phyloP scores from a whole-genome alignment of 2,113 vertebrate species.

The Tyto alba region DNA sequence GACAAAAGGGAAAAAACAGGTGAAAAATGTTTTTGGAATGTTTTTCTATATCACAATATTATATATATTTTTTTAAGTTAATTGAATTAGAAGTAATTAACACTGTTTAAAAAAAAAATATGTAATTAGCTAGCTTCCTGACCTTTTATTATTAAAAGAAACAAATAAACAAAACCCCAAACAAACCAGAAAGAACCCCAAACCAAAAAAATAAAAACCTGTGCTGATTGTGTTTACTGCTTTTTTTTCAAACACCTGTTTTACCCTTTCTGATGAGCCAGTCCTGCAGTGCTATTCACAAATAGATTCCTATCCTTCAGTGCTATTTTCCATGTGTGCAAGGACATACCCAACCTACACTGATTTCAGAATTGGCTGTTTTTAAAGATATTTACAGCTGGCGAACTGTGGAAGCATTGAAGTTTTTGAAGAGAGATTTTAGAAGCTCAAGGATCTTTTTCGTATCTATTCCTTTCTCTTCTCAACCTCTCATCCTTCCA shows the following conservation, averaged over 20 bases:
- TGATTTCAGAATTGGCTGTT: neutral
- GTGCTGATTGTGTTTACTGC: neutral
- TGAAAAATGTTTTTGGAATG: conserved; percentile 49
- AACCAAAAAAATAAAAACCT: rapidly evolving
- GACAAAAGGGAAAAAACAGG: conserved; percentile 51
- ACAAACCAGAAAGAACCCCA: neutral
- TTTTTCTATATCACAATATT: conserved; percentile 19
- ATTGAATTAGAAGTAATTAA: neutral
- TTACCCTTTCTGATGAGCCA: neutral
- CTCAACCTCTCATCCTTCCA: neutral
- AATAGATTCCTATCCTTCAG: neutral
- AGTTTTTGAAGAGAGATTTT: neutral
- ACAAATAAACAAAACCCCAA: neutral
- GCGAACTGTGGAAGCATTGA: neutral
- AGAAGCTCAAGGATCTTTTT: neutral
- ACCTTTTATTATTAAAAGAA: neutral
- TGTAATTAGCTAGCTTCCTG: neutral
- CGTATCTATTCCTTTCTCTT: neutral
- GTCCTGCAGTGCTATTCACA: neutral
- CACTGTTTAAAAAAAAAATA: neutral
- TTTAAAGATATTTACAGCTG: neutral
- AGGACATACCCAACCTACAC: neutral
- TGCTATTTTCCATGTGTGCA: neutral
- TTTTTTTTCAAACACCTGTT: conserved; percentile 13
- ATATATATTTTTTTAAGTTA: neutral